Evolutionary conservation across 2,797 vertebrate genomes (phyloP), one percentile per base, ranked within the genome.

Genomic region (Novumbra hubbsi): DNA sequence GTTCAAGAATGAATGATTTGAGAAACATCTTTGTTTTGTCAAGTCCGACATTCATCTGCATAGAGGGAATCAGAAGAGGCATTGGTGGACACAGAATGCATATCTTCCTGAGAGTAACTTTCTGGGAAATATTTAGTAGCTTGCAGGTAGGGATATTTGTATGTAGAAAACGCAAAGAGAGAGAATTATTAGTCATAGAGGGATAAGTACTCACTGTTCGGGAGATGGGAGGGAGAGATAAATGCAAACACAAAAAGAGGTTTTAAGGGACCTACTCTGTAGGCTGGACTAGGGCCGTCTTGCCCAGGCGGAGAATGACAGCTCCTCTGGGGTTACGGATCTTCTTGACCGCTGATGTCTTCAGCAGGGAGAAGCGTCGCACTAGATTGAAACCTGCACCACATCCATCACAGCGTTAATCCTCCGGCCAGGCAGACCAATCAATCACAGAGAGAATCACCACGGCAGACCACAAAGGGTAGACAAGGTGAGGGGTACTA

Each of bases 351-450:
- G 96, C 91, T 0, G 93, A 79, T 57, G 85, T 95, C 92, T 95
- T 98, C 85, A 96, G 86, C 86, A 99, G 91, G 30, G 91, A 94
- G 69, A 99, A 98, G 67, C 93, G 92, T 68, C 90, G 95, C 68
- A 98, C 94, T 83, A 99, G 90, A 92, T 96, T 98, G 91, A 97
- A 99, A 80, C 98, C 98, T 99, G 88, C 30, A 60, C 24, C 55
- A 27, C 21, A 60, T 24, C 4, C 55, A 60, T 24, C 55, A 27
- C 55, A 9, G 24, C 55, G 14, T 60, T 24, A 60, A 60, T 60
- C 21, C 55, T 12, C 55, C 9, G 21, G 55, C 21, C 21, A 66
- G 17, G 19, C 11, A 64, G 63, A 84, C 71, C 17, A 45, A 49
- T 30, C 60, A 16, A 74, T 78, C 38, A 75, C 30, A 71, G 21